Percentiles rank a stretch among this genome's conserved stretches.
These are phyloP conservation scores for Hucho hucho DNA, from an alignment of 2,113 vertebrate genomes.

Conservation along the genomic window DNA sequence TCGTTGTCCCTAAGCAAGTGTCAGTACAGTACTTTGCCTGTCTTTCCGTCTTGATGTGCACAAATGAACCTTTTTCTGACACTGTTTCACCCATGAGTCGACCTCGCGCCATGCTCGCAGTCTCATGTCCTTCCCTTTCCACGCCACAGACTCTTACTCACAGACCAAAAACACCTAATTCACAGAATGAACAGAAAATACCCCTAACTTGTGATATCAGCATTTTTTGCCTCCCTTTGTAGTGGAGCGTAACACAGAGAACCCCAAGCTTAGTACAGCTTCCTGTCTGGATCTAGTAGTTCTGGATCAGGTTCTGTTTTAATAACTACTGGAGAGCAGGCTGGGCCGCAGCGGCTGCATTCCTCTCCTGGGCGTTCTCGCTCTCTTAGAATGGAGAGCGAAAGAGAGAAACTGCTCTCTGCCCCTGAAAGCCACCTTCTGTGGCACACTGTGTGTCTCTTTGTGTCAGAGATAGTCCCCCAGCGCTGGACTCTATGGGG, in stretches of 20 bases:
- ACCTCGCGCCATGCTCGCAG: neutral
- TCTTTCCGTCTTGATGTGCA: neutral
- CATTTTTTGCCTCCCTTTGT: slow-evolving; percentile 28
- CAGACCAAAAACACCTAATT: slow-evolving; percentile 33
- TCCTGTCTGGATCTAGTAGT: slow-evolving; percentile 41
- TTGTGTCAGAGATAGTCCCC: no score
- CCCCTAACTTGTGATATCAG: slow-evolving; percentile 44
- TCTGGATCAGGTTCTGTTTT: slow-evolving; percentile 65
- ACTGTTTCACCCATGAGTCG: neutral
- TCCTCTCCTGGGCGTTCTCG: slow-evolving; percentile 62
- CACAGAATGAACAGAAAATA: slow-evolving; percentile 43
- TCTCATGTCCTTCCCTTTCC: slow-evolving; percentile 28
- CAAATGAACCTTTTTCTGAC: slow-evolving; percentile 40
- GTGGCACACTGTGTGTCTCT: no score
- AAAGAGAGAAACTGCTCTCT: neutral
- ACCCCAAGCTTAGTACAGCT: slow-evolving; percentile 26
- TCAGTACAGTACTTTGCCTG: no score
- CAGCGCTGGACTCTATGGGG: no score
- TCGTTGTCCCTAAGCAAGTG: no score
- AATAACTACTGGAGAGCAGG: slow-evolving; percentile 45
- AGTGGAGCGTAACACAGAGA: slow-evolving; percentile 11
- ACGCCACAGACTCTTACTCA: slow-evolving; percentile 34
- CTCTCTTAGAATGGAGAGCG: slow-evolving; percentile 19
- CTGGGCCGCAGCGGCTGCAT: slow-evolving; percentile 59
- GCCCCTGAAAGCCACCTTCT: neutral